Evolutionary conservation across 92 coral and sea anemone genomes (phyloP), one percentile per base, ranked within the genome.

Genomic region (Zoanthus sociatus): DNA sequence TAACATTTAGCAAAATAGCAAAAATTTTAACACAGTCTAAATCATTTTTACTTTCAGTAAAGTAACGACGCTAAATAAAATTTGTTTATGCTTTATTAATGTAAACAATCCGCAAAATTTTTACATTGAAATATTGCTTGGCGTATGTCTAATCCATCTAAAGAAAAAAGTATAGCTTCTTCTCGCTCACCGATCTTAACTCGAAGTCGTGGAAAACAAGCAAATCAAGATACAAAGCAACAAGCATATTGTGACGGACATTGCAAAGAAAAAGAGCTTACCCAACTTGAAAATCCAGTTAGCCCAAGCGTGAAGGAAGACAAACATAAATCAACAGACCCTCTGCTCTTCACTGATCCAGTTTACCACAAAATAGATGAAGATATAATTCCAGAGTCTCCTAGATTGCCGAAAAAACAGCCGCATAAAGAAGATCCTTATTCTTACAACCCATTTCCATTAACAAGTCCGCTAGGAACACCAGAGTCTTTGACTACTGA

Each of bases 401-500:
- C 76, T 13, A 31, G 48, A 71, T 7, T 71, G 76, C 4, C 76
- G 3, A 71, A 32, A 8, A 20, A 71, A 71, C 50, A 71, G 20
- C 76, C 20, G 4, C 53, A 71, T 7, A 7, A 33, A 33, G 76
- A 71, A 33, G 77, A 73, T 74, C 11, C 26, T 6, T 45, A 42
- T 76, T 76, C 66, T 0, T 76, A 76, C 46, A 48, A 76, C 66
- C 81, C 63, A 21, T 76, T 75, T 75, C 67, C 81, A 53, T 9
- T 76, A 53, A 76, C 81, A 76, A 76, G 44, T 53, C 66, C 81
- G 5, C 47, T 51, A 5, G 78, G 58, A 76, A 26, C 44, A 21
- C 66, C 45, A 20, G 2, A 76, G n/a, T 76, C 64, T n/a, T 76
- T 76, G 47, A 0, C 66, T 7, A 9, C 81, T 18, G 81, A 53